Conservation (phyloP, 2,113 vertebrate species). For the rat (Rattus norvegicus) region DNA sequence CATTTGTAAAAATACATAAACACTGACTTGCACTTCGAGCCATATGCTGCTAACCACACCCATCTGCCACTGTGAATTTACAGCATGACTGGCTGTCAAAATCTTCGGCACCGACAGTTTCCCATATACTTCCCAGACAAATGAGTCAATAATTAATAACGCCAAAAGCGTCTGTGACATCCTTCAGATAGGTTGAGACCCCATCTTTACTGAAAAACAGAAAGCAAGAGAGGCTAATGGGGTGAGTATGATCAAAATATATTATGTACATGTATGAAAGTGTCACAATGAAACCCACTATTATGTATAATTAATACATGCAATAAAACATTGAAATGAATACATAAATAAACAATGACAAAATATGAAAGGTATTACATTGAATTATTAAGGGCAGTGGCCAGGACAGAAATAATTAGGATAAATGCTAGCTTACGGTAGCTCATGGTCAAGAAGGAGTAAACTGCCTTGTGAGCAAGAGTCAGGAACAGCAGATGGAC, state of each 20-base stretch:
- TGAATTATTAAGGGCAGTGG: background rate
- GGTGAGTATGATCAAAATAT: background rate
- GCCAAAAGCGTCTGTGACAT: background rate
- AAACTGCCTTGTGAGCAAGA: background rate
- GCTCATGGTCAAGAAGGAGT: background rate
- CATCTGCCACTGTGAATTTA: constrained; percentile 38
- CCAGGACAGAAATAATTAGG: background rate
- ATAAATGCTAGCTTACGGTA: background rate
- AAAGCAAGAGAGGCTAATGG: background rate
- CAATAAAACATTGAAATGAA: background rate
- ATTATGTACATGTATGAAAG: background rate
- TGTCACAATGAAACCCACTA: background rate
- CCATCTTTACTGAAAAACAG: background rate
- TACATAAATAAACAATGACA: background rate
- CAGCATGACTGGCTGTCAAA: constrained; percentile 32
- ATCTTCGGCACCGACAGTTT: background rate
- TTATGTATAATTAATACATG: background rate
- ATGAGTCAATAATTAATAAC: constrained; percentile 15
- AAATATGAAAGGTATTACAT: background rate
- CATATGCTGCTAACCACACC: constrained; percentile 67
- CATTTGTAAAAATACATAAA: constrained; percentile 65
- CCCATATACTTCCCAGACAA: constrained; percentile 41
- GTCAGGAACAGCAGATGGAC: background rate
- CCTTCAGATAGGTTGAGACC: background rate
- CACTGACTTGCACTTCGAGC: background rate